phyloP scores from a whole-genome alignment of 1,140 invertebrate species.

The Aphelinus certus region DNA sequence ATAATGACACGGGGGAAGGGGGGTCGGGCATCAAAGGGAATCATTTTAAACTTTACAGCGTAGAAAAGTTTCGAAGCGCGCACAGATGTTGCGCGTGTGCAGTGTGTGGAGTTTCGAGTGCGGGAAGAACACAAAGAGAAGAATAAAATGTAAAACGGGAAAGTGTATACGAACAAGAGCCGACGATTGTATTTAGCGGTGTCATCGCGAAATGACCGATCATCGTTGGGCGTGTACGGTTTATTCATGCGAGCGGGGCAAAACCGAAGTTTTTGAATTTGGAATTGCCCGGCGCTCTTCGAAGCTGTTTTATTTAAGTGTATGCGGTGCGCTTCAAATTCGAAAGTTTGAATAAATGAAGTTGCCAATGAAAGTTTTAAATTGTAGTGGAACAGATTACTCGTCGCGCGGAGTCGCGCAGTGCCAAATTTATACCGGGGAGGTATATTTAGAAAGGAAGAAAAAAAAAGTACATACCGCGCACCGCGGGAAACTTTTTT shows the following conservation, averaged over 20 bases:
- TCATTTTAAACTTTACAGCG: conserved; percentile 27
- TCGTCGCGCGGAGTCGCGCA: no score
- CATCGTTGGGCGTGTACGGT: conserved; percentile 13
- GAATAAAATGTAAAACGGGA: conserved; percentile 10
- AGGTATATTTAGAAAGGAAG: background rate
- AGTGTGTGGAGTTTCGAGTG: background rate
- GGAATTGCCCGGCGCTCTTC: conserved; percentile 8
- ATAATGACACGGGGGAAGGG: conserved; percentile 11
- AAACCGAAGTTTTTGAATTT: conserved; percentile 26
- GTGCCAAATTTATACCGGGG: background rate
- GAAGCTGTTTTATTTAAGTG: background rate
- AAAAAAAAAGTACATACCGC: background rate
- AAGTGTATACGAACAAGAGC: background rate
- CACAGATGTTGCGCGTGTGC: conserved; percentile 1
- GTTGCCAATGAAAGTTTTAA: no score
- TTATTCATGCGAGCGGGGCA: background rate
- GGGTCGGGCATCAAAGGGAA: conserved; percentile 19
- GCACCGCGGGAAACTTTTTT: conserved; percentile 8
- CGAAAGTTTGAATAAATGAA: conserved; percentile 3
- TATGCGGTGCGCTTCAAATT: conserved; percentile 1
- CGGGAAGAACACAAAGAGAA: background rate
- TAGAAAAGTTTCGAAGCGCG: conserved; percentile 11
- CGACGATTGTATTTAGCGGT: conserved; percentile 13
- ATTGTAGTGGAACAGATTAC: no score
- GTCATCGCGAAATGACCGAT: conserved; percentile 13